These are phyloP conservation scores for Bergia sp. DNA, from an alignment of 92 coral and sea anemone species.

Conservation along the genomic window DNA sequence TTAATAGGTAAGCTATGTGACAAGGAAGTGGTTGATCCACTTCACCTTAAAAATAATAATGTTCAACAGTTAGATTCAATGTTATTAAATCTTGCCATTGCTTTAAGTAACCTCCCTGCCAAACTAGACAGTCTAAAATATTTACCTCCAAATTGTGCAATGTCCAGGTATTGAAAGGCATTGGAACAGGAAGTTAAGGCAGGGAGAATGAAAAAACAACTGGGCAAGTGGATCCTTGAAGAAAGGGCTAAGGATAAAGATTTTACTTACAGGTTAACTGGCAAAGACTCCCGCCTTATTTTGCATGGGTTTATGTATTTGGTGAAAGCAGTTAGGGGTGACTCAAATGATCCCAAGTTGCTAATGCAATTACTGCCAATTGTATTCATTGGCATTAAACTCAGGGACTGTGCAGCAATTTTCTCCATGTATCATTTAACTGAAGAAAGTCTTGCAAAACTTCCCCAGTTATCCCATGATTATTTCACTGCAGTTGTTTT, in stretches of 20 bases:
- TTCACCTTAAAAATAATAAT: slow-evolving; percentile 38
- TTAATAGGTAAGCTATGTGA: slow-evolving; percentile 36
- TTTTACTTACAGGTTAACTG: too few relatives aligned
- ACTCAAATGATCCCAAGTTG: background rate
- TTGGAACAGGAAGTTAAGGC: slow-evolving; percentile 3
- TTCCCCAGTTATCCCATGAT: too few relatives aligned
- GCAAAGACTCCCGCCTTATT: too few relatives aligned
- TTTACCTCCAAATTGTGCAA: background rate
- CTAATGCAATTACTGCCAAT: slow-evolving; percentile 38
- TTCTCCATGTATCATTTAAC: too few relatives aligned
- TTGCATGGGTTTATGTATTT: too few relatives aligned
- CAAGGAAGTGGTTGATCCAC: slow-evolving; percentile 37
- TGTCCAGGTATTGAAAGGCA: slow-evolving; percentile 16
- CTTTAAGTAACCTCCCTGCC: slow-evolving; percentile 27
- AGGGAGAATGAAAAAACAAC: slow-evolving; percentile 14
- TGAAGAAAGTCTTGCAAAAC: too few relatives aligned
- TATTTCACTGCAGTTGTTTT: too few relatives aligned
- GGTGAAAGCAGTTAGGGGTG: too few relatives aligned
- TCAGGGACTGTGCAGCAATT: slow-evolving; percentile 46
- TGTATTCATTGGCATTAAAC: slow-evolving; percentile 42
- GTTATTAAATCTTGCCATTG: slow-evolving; percentile 36
- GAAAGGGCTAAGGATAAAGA: too few relatives aligned
- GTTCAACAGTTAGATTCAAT: slow-evolving; percentile 21
- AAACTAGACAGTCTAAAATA: background rate
- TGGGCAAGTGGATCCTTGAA: background rate